phyloP scores from a whole-genome alignment of 1,140 invertebrate genomes.

The Acyrthosiphon pisum region DNA sequence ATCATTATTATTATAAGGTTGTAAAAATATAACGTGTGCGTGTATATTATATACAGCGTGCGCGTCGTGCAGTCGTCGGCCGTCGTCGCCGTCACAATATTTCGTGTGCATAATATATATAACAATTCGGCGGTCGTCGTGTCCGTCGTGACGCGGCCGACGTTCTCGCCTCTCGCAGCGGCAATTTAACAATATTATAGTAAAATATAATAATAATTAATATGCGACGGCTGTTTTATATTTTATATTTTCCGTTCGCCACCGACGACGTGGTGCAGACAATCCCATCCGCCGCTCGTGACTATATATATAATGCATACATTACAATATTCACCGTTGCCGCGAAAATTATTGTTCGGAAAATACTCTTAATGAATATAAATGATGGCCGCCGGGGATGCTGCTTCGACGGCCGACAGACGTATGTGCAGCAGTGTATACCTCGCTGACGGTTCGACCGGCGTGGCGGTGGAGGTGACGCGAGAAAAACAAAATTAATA shows the following conservation, averaged over 20 bases:
- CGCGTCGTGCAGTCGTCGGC: background rate
- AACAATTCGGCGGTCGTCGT: background rate
- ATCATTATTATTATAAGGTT: too few species aligned
- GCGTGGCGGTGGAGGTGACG: background rate
- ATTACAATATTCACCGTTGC: background rate
- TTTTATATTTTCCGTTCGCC: background rate
- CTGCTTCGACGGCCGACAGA: background rate
- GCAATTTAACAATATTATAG: too few species aligned
- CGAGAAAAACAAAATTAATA: background rate
- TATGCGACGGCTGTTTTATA: too few species aligned
- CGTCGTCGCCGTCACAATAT: background rate
- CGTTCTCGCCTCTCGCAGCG: background rate
- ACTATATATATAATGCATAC: background rate
- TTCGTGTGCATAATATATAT: background rate
- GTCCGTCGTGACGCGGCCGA: background rate
- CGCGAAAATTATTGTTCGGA: conserved; percentile 5
- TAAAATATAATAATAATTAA: too few species aligned
- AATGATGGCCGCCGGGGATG: background rate
- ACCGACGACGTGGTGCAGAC: background rate
- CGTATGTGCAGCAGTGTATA: background rate
- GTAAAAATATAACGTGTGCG: background rate
- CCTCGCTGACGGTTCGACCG: background rate
- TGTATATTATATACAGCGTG: background rate
- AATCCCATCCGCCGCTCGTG: background rate
- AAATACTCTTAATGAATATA: conserved; percentile 51